Evolutionary conservation across 2,888 invertebrate species (phyloP), one percentile per base, ranked within the genome.

Genomic region (Aphodius sticticus): DNA sequence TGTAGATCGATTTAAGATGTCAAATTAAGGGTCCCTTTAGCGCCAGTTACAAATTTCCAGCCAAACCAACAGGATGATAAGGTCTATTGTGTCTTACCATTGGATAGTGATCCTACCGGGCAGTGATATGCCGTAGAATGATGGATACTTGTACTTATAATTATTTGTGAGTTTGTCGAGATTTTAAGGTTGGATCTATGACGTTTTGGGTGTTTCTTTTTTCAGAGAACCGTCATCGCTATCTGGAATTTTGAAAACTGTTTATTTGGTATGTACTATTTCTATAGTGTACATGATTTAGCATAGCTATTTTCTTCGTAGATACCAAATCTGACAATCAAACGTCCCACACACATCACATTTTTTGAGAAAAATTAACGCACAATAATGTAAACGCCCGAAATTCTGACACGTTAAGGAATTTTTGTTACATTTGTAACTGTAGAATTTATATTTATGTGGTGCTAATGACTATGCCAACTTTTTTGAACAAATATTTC

Each of bases 1-100:
- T 78, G n/a, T n/a, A 78, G 80, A 83, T 83, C 80, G 83, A 83
- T 83, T 82, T 53, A 76, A 81, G 75, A 77, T 83, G 82, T 83
- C 82, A 83, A 83, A 82, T 82, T 82, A 80, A 35, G 76, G 77
- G 76, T 77, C 78, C 74, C 78, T 36, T 72, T 69, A 77, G 69
- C 14, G 75, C 72, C 77, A 80, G 77, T 77, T 76, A 76, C 37
- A 81, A 80, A 79, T 77, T 78, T 75, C 69, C 75, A 26, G 76
- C 16, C 70, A 36, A 14, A 69, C 14, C 69, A 16, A 36, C n/a
- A 77, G 77, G 70, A 70, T 77, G 37, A 70, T 53, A 69, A 76
- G 69, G 14, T 36, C 16, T 70, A 70, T 70, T 14, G 6, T 12
- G 74, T n/a, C 16, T 35, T n/a, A 14, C 35, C 26, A 12, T 37